These are phyloP conservation scores for Athripsodes cinereus DNA, from an alignment of 2,888 invertebrate genomes.

Conservation along the genomic window DNA sequence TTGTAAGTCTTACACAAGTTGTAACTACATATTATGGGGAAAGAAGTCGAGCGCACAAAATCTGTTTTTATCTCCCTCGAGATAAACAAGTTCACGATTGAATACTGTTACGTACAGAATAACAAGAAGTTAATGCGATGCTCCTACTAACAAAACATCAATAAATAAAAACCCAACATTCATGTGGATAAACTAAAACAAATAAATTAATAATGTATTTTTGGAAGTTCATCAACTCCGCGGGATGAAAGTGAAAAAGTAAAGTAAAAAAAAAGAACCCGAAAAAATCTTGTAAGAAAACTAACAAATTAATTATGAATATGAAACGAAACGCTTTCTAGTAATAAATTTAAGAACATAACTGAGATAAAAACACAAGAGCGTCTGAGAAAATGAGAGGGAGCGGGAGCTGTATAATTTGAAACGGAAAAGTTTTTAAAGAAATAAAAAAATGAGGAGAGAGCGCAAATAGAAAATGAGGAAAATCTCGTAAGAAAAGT, in stretches of 20 bases:
- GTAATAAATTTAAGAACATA: constrained; percentile 26
- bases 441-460: constrained; percentile 24
- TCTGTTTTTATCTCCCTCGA: no score
- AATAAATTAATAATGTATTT: no score
- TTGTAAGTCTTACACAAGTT: no score
- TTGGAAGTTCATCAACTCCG: no score
- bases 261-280: neutral
- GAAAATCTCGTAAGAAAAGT: constrained; percentile 27
- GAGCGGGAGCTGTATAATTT: constrained; percentile 24
- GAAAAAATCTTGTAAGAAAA: constrained; percentile 10
- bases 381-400: constrained; percentile 12
- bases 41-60: no score
- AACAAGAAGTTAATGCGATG: no score
- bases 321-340: constrained; percentile 19
- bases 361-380: constrained; percentile 23
- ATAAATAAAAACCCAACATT: no score
- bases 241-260: neutral
- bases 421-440: constrained; percentile 28
- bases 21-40: no score
- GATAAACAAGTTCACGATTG: no score
- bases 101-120: no score
- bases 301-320: constrained; percentile 25
- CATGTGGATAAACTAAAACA: no score
- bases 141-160: no score
- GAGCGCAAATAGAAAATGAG: constrained; percentile 26